Evolutionary conservation across 2,888 invertebrate species (phyloP), one percentile per base, ranked within the genome.

Genomic region (Dioctria rufipes): DNA sequence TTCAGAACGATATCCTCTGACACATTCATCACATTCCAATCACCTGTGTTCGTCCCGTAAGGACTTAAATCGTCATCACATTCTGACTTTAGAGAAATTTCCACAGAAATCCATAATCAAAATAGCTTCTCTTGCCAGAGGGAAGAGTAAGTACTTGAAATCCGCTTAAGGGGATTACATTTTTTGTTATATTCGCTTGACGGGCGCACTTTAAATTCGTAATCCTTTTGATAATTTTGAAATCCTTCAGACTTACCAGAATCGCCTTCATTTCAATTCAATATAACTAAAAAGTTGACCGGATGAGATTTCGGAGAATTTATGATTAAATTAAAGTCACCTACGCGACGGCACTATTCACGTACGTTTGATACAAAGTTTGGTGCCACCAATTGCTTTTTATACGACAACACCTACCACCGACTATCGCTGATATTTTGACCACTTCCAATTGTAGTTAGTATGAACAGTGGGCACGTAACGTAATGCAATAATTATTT

Each of bases 211-310:
- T 54, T 58, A 54, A 51, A 51, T 25, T 40, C 60, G 9, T n/a
- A 42, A 13, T 42, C 42, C 58, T 58, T 39, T 42, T 40, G n/a
- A 40, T 13, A 13, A 9, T 58, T 58, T 58, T 13, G 58, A 60
- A 73, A 73, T 73, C 73, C 73, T 58, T 3, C 4, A 13, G 42
- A 73, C 73, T 73, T 73, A 73, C 73, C 73, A 73, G 4, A 58
- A 73, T 58, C 60, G 37, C 58, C 9, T 73, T 73, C 73, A 73
- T 73, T 73, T 60, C n/a, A 13, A 58, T 73, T 60, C n/a, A 13
- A 58, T 49, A 67, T 8, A 3, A 13, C 49, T 25, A 25, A 25
- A 25, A 25, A 25, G 25, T 25, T 25, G 25, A 25, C 25, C 25
- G 25, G 25, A 25, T 25, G 25, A 25, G 25, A 25, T 25, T 25